Base-by-base conservation (phyloP, 2,113 vertebrate species). In the Syngnathus typhle region DNA sequence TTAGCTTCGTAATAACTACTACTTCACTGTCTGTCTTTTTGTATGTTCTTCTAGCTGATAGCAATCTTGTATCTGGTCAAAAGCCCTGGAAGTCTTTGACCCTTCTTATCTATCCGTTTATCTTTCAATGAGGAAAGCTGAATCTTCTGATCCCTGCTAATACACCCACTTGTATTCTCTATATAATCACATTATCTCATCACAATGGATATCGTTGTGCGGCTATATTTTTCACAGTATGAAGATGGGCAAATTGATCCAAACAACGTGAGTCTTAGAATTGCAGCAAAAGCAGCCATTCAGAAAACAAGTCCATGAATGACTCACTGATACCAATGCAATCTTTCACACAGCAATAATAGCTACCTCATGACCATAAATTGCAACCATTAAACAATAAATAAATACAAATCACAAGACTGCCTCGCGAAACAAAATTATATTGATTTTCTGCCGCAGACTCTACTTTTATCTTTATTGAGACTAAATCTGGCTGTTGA, bases 381-480 rank as follows among this genome's bases (percentile, higher is more conserved):
- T 38, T 63, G 46, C 71, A 18, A 41, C 60, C 66, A 18, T 60
- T 67, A 47, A 18, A 16, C 5, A 19, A 19, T 32, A 32, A 32
- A 32, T 32, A 21, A 52, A 52, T 21, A 52, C 21, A 54, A 54
- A 65, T 78, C 70, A 38, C 49, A 54, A 70, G 66, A 78, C 32
- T 46, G 54, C 49, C 21, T 49, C 46, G 9, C 47, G 47, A 64
- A 71, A 74, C 59, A 72, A 46, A 67, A 39, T 72, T 10, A 76
- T n/a, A 46, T 63, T 7, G 19, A 8, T 63, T n/a, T 54, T 37
- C 62, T 43, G 37, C 55, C 13, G 41, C 18, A 78, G 71, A 84
- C 78, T 76, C 89, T 89, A 88, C 73, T 85, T 86, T 64, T 77
- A 75, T 84, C 89, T 92, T 89, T 12, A 2, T 16, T 36, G 5